Evolutionary conservation across 2,797 vertebrate species (phyloP).

Genomic region (Epinephelus awoara): DNA sequence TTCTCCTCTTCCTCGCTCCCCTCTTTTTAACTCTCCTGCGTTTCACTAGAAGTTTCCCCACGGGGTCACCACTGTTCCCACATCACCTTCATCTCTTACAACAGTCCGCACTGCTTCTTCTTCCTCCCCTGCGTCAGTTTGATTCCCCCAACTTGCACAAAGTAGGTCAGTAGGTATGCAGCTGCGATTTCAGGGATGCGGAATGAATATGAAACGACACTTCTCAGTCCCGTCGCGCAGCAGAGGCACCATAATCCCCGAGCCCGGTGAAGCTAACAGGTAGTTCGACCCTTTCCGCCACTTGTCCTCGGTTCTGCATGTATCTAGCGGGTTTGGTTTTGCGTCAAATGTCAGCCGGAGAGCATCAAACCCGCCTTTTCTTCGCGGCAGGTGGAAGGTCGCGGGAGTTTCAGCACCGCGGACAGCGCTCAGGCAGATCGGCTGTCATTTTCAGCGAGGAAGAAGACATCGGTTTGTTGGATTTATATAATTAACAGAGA

Average conservation of each 20-base stretch:
- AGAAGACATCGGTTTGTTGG: not conserved
- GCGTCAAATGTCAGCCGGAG: constrained; percentile 32
- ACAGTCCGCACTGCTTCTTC: not conserved
- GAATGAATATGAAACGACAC: not conserved
- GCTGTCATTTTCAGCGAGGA: not conserved
- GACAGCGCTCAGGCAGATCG: constrained; percentile 1
- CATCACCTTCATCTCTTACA: constrained; percentile 36
- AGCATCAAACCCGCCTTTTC: not conserved
- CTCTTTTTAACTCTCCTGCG: not conserved
- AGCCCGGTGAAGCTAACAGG: constrained; percentile 70
- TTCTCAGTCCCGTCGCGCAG: not conserved
- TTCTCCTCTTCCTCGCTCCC: not conserved
- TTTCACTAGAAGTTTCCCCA: constrained; percentile 46
- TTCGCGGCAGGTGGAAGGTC: constrained; percentile 48
- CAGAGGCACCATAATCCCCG: not conserved
- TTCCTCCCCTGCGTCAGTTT: not conserved
- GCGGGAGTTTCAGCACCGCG: constrained; percentile 31
- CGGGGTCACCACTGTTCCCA: constrained; percentile 52
- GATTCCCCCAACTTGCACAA: constrained; percentile 49
- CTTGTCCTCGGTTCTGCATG: constrained; percentile 11
- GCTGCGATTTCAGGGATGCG: not conserved
- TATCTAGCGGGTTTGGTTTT: not conserved
- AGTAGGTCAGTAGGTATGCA: constrained; percentile 58
- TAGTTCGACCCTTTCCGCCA: constrained; percentile 42
- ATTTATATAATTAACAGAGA: not conserved